phyloP scores from a whole-genome alignment of 2,888 invertebrate genomes.

The Cremastinae sp. region DNA sequence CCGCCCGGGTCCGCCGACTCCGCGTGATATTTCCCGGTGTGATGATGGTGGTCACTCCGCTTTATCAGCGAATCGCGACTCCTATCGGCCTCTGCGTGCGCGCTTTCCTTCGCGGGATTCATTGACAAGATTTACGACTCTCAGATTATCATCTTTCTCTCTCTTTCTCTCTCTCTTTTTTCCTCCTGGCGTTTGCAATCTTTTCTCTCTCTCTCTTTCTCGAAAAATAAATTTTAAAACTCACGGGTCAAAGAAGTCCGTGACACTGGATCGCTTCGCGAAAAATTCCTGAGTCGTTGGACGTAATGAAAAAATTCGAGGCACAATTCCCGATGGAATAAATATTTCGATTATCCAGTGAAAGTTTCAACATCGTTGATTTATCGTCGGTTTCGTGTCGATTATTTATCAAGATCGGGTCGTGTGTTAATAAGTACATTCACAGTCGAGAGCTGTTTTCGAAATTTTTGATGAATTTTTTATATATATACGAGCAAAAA shows the following conservation, averaged over 20 bases:
- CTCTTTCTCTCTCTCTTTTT: background rate
- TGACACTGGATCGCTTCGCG: background rate
- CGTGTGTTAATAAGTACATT: too few species aligned
- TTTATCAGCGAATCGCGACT: constrained; percentile 16
- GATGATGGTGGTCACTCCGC: constrained; percentile 30
- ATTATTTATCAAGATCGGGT: constrained; percentile 32
- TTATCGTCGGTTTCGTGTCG: too few species aligned
- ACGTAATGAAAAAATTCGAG: too few species aligned
- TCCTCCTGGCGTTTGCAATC: background rate
- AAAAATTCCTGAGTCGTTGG: background rate
- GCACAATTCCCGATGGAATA: too few species aligned
- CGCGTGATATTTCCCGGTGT: constrained; percentile 28
- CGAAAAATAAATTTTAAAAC: background rate
- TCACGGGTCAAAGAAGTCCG: too few species aligned
- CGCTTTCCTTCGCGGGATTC: constrained; percentile 74
- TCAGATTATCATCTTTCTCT: constrained; percentile 28
- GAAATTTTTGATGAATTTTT: too few species aligned
- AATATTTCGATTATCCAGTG: constrained; percentile 13
- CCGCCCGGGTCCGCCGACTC: constrained; percentile 21
- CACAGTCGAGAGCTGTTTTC: too few species aligned
- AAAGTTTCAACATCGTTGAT: constrained; percentile 49
- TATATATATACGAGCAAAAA: too few species aligned
- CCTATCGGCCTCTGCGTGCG: background rate
- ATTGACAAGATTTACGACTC: constrained; percentile 75
- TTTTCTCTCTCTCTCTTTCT: constrained; percentile 9